Evolutionary conservation across 2,888 invertebrate genomes (phyloP).

Genomic region (Pollenia griseotomentosa): DNA sequence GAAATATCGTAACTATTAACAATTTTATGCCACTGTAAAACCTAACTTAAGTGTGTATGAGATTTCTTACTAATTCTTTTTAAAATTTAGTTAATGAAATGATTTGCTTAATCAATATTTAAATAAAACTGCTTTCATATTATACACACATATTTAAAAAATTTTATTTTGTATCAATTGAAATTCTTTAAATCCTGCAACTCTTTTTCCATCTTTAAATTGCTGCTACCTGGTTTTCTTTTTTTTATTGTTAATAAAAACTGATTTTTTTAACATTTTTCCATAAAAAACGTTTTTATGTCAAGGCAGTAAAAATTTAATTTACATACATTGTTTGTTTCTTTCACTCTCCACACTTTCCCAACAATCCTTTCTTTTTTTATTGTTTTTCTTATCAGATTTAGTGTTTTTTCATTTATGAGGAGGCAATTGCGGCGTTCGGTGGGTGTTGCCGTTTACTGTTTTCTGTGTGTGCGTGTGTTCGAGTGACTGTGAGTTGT

Average conservation of each 20-base stretch:
- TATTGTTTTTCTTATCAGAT: slow-evolving; percentile 6
- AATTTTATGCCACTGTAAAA: too few species aligned
- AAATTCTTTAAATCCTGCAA: too few species aligned
- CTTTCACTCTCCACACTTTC: not conserved
- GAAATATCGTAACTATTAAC: too few species aligned
- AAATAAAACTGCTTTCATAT: too few species aligned
- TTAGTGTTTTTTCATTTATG: not conserved
- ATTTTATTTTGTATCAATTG: too few species aligned
- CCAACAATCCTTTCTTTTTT: not conserved
- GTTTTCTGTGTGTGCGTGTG: not conserved
- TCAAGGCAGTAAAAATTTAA: not conserved
- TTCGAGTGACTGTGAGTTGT: not conserved
- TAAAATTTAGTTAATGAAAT: too few species aligned
- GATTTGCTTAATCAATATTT: too few species aligned
- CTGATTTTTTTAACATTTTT: not conserved
- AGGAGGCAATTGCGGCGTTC: not conserved
- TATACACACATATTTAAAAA: too few species aligned
- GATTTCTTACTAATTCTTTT: too few species aligned
- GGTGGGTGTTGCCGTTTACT: not conserved
- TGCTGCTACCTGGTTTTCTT: not conserved
- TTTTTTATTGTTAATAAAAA: not conserved
- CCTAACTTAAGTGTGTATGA: too few species aligned
- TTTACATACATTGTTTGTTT: not conserved
- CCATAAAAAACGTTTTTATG: not conserved
- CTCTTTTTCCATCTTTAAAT: too few species aligned